Evolutionary conservation across 2,113 vertebrate species (phyloP), one percentile per base, ranked within the genome.

Genomic region (Limanda limanda): DNA sequence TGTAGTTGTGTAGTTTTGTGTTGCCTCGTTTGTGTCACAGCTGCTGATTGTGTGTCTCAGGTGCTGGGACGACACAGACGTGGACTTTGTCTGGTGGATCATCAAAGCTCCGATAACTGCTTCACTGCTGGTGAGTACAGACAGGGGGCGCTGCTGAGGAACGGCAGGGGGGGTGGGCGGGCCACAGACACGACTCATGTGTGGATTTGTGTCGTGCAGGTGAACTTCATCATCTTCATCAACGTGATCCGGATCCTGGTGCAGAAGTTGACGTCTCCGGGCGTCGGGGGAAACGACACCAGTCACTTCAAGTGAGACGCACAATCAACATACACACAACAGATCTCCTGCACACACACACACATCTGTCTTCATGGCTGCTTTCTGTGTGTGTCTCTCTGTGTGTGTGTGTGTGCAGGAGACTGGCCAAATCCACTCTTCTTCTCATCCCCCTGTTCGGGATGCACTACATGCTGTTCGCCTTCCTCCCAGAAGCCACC

Each of bases 391-490:
- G 45, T 47, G 45, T 47, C 14, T 24, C 14, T 17, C 23, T 67
- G 45, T 17, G 47, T 51, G 17, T 25, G 23, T 18, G 23, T 65
- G 51, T 71, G 15, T 63, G 40, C 85, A 99, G 98, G 95, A 95
- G 96, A 68, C 93, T 99, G 88, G 95, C 97, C 47, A 97, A 97
- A 54, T 99, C 97, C 76, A 99, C 96, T 0, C 92, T 99, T 47
- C 95, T 99, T 15, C 95, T 99, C 78, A 97, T 99, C 79, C 98
- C 98, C 8, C 95, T 99, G 75, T 98, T 99, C 1, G 98, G 98
- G 72, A 91, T 97, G 74, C 97, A 99, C 89, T 98, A 99, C 85
- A 96, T 97, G 62, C 83, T 98, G 79, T 99, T 98, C 0, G 97
- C 95, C 67, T 96, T 99, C 83, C 96, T 97, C 71, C 97, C 97